Evolutionary conservation across 2,888 invertebrate genomes (phyloP).

Genomic region (Noctua fimbriata): DNA sequence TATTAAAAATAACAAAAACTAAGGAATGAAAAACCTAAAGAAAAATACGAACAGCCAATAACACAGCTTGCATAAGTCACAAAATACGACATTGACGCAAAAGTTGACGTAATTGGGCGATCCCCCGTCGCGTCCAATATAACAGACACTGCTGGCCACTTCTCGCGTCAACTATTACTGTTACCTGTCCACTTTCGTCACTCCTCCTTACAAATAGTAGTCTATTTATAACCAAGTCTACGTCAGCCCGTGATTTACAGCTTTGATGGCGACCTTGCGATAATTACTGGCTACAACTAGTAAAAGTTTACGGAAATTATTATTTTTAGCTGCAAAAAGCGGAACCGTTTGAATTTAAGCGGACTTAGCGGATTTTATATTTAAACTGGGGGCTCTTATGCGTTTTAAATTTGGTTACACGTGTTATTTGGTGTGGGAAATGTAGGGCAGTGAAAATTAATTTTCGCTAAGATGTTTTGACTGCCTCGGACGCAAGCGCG

Average conservation of each 20-base stretch:
- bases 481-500: too few species aligned
- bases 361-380: conserved; percentile 38
- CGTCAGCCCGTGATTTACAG: conserved; percentile 72
- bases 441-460: neutral
- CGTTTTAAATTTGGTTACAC: conserved; percentile 28
- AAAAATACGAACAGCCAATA: neutral
- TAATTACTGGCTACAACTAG: conserved; percentile 66
- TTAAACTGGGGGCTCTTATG: conserved; percentile 22
- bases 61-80: conserved; percentile 3
- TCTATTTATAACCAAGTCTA: conserved; percentile 73
- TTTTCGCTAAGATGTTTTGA: conserved; percentile 4
- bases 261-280: conserved; percentile 72
- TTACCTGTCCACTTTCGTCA: conserved; percentile 62
- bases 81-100: conserved; percentile 23
- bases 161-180: conserved; percentile 34
- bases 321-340: conserved; percentile 57
- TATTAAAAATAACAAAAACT: neutral
- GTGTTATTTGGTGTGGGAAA: conserved; percentile 7
- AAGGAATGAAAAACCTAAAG: neutral
- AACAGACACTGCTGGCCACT: conserved; percentile 17
- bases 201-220: conserved; percentile 67
- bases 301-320: conserved; percentile 64
- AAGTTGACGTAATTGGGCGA: conserved; percentile 40
- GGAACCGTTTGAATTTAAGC: conserved; percentile 48
- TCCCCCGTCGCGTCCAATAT: conserved; percentile 31